Base-by-base conservation (phyloP, 2,888 invertebrate genomes). In the Abscondita cerata region DNA sequence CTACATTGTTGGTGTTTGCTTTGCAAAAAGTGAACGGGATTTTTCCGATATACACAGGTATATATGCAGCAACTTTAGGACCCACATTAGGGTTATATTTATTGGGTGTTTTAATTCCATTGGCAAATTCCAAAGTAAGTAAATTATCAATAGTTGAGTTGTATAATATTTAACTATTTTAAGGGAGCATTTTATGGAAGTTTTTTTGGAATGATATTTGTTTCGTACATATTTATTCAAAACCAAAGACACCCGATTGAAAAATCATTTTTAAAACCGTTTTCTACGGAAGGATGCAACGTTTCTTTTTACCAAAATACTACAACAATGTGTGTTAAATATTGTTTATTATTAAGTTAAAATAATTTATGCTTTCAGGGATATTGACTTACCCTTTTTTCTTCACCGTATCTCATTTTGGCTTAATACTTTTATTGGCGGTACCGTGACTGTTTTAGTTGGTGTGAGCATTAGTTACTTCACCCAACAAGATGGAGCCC, bases 1-100 rank as follows among this genome's bases (percentile, higher is more conserved):
- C 92, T 31, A 93, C 95, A 68, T 87, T 83, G 0, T 81, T 96
- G 44, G 84, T 88, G 2, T 87, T 87, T 79, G 75, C 85, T n/a
- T 83, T 87, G 0, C 84, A 88, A 47, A 83, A 85, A 59, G 76
- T 91, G 51, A 89, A 89, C 51, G 85, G 86, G 12, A 80, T 91
- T 25, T 83, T 90, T 60, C 87, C 89, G 72, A 84, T 89, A 2
- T 82, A 83, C 0, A 80, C 85, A 20, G 85, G 86, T 41, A 83
- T 87, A 4, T 84, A 85, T 5, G 88, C 88, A 0, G 82, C 88
- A 1, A 84, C 86, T 0, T 85, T 86, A 12, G 89, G 90, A 1
- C 87, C 90, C 0, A 76, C 88, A 3, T 79, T 90, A 1, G 91
- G 89, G 0, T 78, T 90, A 1, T 91, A 90, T 71, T 83, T 86